Evolutionary conservation across 2,113 vertebrate species (phyloP), one percentile per base, ranked within the genome.

Genomic region (Prunella fulvescens): DNA sequence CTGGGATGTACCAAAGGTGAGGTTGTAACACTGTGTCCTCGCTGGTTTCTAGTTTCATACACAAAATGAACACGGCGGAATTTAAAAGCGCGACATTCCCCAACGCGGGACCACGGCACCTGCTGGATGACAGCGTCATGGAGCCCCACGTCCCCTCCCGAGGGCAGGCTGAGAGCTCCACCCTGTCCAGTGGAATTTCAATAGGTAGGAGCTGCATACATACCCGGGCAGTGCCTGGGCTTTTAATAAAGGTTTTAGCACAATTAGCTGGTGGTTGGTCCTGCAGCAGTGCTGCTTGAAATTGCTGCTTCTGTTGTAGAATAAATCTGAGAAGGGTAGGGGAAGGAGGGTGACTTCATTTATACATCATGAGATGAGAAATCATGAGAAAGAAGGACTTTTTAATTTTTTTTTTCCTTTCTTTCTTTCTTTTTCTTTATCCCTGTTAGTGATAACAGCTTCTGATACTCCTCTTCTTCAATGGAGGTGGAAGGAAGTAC

Each of bases 51-150:
- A 99, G 99, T 96, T 99, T 99, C 92, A 99, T 99, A 86, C 99
- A 99, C 94, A 99, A 99, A 88, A 99, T 99, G 98, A 99, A 99
- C 91, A 99, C 99, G 6, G 98, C 98, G 8, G 99, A 99, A 77
- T 99, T 99, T 86, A 99, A 99, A 96, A 99, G 99, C 10, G 99
- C 99, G 6, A 99, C 99, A 1, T 99, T 99, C 96, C 99, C 99
- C 69, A 99, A 99, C 20, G 99, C 99, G 3, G 99, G 99, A 10
- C 99, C 99, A 35, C 98, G 99, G 54, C 99, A 99, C 77, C 98
- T 99, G 40, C 94, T 99, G 96, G 99, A 99, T 20, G 99, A 99
- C 91, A 99, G 99, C 3, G 99, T 99, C 86, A 98, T 99, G 99
- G 99, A 99, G 95, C 99, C 99, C 72, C 98, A 99, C 42, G 98